Evolutionary conservation across 2,113 vertebrate species (phyloP), one percentile per base, ranked within the genome.

Genomic region (Pterocles gutturalis): DNA sequence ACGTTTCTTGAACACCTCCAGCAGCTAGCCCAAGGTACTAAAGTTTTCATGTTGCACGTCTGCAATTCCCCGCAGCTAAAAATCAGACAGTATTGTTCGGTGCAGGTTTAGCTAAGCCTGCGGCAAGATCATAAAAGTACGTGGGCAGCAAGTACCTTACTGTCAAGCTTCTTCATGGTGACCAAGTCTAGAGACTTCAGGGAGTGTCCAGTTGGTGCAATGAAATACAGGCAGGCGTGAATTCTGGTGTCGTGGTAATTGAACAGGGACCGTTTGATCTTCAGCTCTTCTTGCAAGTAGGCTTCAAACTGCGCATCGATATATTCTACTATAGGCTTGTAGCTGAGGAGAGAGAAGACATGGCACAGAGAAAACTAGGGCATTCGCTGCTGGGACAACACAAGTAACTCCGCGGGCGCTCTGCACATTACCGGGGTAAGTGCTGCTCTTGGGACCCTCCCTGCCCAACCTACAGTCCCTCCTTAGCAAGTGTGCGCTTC

Each of bases 111-210:
- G 41, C 34, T 29, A 81, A 53, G 24, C 13, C 26, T 11, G 5
- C 5, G 24, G 26, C 18, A 45, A n/a, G 41, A 8, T 5, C 25
- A 38, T 2, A 17, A 69, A 85, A 90, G 14, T 53, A 28, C 17
- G 9, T 0, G 7, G 48, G 45, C 76, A 73, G 76, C 28, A 38
- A 77, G 53, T 98, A 99, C 98, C 98, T 99, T 99, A 85, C 98
- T 99, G 89, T 99, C 98, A 1, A 99, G 98, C 89, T 99, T 99
- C 91, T 99, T 99, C 98, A 99, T 99, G 89, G 98, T 99, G 90
- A 99, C 98, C 95, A 99, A 96, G 87, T 99, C 98, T 31, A 99
- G 97, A 65, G 98, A 98, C 91, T 99, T 99, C 48, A 99, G 91
- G 0, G 98, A 99, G 61, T 99, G 98, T 5, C 98, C 98, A 0